Evolutionary conservation across 2,797 vertebrate species (phyloP).

Genomic region (Euphonia xanthogaster): DNA sequence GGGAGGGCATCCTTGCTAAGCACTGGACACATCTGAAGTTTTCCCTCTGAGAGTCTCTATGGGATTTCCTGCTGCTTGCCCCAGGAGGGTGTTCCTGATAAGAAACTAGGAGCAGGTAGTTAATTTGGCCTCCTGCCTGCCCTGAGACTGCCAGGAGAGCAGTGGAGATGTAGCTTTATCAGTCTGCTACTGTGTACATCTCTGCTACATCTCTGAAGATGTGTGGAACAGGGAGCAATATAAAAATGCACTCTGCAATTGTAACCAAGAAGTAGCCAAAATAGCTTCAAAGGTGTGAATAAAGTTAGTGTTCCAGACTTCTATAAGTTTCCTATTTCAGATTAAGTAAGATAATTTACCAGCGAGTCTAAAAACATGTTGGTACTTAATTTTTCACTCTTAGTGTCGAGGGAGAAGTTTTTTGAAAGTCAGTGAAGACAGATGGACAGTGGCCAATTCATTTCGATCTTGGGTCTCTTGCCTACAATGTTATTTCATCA

Average conservation of each 20-base stretch:
- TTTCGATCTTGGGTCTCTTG: slow-evolving; percentile 21
- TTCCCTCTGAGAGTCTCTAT: background rate
- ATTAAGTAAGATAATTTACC: background rate
- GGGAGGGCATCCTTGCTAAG: background rate
- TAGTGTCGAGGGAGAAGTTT: background rate
- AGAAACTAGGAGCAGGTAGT: background rate
- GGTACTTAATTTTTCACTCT: background rate
- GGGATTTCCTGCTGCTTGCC: background rate
- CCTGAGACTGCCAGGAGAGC: background rate
- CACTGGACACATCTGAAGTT: background rate
- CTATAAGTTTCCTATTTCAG: background rate
- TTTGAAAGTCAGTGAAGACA: slow-evolving; percentile 30
- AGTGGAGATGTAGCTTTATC: background rate
- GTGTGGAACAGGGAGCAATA: background rate
- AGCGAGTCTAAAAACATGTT: background rate
- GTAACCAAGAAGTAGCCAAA: background rate
- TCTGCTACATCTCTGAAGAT: background rate
- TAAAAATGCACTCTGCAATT: background rate
- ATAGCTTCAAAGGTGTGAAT: background rate
- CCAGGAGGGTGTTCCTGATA: background rate
- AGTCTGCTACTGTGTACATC: fast-evolving
- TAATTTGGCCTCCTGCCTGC: background rate
- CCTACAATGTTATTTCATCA: slow-evolving; percentile 1
- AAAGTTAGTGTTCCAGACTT: background rate
- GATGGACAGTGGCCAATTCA: slow-evolving; percentile 23